These are phyloP conservation scores for Ptiloglossa arizonensis DNA, from an alignment of 1,140 invertebrate genomes.

Conservation along the genomic window DNA sequence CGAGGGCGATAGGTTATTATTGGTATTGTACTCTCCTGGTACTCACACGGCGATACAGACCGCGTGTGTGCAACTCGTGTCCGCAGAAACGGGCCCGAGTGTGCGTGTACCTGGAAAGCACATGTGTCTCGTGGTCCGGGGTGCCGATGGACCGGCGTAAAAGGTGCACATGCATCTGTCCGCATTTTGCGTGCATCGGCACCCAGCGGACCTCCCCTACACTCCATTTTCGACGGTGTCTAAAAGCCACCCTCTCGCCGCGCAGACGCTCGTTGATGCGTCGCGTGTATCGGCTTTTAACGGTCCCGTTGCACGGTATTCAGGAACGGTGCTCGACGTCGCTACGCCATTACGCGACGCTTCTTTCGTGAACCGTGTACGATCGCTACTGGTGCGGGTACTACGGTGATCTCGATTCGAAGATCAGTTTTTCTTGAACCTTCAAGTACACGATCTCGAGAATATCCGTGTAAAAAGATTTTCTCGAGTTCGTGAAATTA, in stretches of 20 bases:
- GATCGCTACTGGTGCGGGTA: too few relatives aligned
- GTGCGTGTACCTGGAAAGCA: constrained; percentile 41
- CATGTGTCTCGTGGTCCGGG: constrained; percentile 37
- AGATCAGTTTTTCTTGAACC: too few relatives aligned
- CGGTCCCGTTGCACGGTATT: constrained; percentile 35
- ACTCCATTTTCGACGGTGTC: constrained; percentile 31
- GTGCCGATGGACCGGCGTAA: constrained; percentile 56
- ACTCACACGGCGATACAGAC: constrained; percentile 53
- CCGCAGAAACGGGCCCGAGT: constrained; percentile 21
- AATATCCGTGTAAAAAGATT: too few relatives aligned
- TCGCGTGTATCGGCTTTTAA: constrained; percentile 55
- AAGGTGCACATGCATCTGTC: constrained; percentile 67
- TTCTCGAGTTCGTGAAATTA: too few relatives aligned
- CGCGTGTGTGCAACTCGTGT: constrained; percentile 41
- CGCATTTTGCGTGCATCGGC: constrained; percentile 62
- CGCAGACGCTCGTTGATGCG: constrained; percentile 37
- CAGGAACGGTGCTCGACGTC: constrained; percentile 2
- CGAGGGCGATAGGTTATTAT: constrained; percentile 80
- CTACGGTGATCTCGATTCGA: too few relatives aligned
- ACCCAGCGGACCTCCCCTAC: constrained; percentile 44
- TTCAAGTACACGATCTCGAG: too few relatives aligned
- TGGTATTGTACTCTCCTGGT: constrained; percentile 75
- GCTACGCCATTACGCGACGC: background rate
- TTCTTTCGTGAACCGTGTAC: too few relatives aligned
- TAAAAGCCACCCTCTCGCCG: constrained; percentile 44